Percentiles rank a stretch among this genome's conserved stretches.
Evolutionary conservation across 1,140 invertebrate genomes (phyloP).

Genomic region (Ips nitidus): DNA sequence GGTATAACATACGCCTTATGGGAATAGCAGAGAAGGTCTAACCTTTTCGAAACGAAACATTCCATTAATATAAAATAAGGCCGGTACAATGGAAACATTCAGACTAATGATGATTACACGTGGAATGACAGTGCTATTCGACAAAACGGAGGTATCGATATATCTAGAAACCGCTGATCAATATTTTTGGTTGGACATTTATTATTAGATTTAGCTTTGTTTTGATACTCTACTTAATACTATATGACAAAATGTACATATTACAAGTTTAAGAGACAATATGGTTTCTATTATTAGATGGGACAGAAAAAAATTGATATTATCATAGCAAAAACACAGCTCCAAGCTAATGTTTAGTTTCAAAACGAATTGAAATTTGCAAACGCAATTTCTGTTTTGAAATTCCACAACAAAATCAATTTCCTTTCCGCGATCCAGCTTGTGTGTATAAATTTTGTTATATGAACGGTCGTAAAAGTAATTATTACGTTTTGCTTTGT

Average conservation of each 20-base stretch:
- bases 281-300: no score
- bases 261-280: no score
- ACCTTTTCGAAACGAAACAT: conserved; percentile 10
- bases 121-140: conserved; percentile 1
- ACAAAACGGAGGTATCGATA: not conserved
- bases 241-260: no score
- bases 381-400: not conserved
- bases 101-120: conserved; percentile 9
- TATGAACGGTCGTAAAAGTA: not conserved
- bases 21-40: conserved; percentile 2
- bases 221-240: no score
- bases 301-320: no score
- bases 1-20: not conserved
- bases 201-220: not conserved
- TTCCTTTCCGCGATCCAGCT: not conserved
- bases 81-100: not conserved
- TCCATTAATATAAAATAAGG: conserved; percentile 9
- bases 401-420: not conserved
- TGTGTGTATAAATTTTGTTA: conserved; percentile 4
- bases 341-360: not conserved
- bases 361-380: not conserved
- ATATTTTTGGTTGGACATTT: not conserved
- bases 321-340: no score
- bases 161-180: conserved; percentile 5
- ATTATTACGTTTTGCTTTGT: conserved; percentile 4